Base-by-base conservation (phyloP, 2,113 vertebrate species). In the Rhynchopsitta pachyrhyncha region DNA sequence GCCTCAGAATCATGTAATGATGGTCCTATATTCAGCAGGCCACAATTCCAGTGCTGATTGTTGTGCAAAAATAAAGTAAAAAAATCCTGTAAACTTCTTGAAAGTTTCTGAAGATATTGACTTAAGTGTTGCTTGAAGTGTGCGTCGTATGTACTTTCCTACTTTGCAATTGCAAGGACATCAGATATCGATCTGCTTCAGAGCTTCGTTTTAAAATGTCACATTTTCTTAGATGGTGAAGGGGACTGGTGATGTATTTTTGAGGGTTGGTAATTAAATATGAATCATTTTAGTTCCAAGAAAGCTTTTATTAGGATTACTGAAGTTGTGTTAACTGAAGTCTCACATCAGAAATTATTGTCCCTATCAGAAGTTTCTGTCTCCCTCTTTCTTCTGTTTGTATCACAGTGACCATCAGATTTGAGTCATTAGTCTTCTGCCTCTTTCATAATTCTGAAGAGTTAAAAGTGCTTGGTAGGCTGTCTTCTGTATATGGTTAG, bases 361-460 rank as follows among this genome's bases (percentile, higher is more conserved):
- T 74, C n/a, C 17, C 19, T 83, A 0, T 86, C 22, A 53, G 64
- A 78, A 85, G 6, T 78, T 24, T 63, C 14, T 75, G 15, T 20
- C 22, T 33, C 7, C 2, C 4, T 50, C 18, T 78, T 80, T 52
- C 18, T 50, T 70, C 31, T 20, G 22, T 74, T 55, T 6, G 5
- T 6, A 4, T 89, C 23, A 8, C 15, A 62, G 0, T 57, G n/a
- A 16, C 46, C 1, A 2, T 57, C 11, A 68, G 28, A 39, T 92
- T 35, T 67, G 73, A 91, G 35, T 31, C 18, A 3, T 82, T 62
- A 50, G 33, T 31, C 35, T 84, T 64, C 15, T 35, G 16, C 5
- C 16, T 19, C 12, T 79, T 68, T 25, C 0, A 0, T 88, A 35
- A 55, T 59, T 63, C 33, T 10, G 9, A 52, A 10, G 11, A 9